Conservation (phyloP, 1,140 invertebrate species). For the Halesus radiatus region DNA sequence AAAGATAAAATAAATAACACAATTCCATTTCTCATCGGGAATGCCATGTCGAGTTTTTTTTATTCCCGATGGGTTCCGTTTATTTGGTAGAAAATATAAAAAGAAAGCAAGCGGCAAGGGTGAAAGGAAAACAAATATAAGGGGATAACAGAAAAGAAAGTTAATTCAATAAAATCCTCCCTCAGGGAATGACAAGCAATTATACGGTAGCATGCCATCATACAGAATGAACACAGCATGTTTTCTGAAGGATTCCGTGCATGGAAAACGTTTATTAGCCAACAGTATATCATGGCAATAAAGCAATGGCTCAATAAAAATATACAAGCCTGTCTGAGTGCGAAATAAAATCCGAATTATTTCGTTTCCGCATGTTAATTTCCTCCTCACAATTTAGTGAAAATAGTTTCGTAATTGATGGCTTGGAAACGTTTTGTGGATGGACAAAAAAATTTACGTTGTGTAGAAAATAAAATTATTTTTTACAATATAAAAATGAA, state of each 20-base stretch:
- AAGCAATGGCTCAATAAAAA: too few relatives aligned
- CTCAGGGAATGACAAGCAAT: slow-evolving; percentile 33
- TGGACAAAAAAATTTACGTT: too few relatives aligned
- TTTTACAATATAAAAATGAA: too few relatives aligned
- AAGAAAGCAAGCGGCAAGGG: background rate
- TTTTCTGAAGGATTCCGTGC: too few relatives aligned
- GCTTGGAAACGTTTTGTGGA: too few relatives aligned
- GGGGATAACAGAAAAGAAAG: slow-evolving; percentile 34
- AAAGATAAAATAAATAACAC: slow-evolving; percentile 35
- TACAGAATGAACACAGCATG: background rate
- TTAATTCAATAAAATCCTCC: slow-evolving; percentile 33
- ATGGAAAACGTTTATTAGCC: too few relatives aligned
- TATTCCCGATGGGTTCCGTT: slow-evolving; percentile 33
- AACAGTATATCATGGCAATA: too few relatives aligned
- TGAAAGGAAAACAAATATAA: slow-evolving; percentile 15
- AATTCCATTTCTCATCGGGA: slow-evolving; percentile 33
- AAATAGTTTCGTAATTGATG: background rate
- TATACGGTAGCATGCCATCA: slow-evolving; percentile 20
- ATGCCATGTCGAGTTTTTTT: slow-evolving; percentile 30
- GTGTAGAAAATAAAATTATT: too few relatives aligned
- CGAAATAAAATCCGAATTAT: too few relatives aligned
- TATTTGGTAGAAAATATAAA: slow-evolving; percentile 32
- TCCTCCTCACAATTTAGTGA: background rate
- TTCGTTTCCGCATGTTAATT: background rate
- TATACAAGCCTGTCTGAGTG: too few relatives aligned